These are phyloP conservation scores for Halcyon malimbica DNA, from an alignment of 2,113 vertebrate species.

Conservation along the genomic window DNA sequence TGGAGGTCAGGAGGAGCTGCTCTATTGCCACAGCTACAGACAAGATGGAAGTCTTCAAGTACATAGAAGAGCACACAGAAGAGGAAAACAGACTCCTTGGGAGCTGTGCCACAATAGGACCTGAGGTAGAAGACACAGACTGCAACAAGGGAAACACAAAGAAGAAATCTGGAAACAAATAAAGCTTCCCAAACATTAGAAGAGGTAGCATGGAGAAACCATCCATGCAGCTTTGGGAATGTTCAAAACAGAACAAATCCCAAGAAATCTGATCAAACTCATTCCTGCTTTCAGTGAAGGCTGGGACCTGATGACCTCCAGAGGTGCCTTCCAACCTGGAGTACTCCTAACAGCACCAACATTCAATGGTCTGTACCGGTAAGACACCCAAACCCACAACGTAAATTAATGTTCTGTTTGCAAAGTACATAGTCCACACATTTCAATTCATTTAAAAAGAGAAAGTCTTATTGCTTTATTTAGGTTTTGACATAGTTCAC, in stretches of 20 bases:
- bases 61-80: neutral
- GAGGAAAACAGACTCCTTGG: neutral
- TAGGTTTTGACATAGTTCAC: conserved; percentile 35
- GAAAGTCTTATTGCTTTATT: conserved; percentile 68
- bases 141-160: neutral
- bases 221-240: neutral
- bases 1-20: neutral
- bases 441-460: neutral
- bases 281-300: neutral
- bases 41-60: neutral
- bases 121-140: fast-evolving
- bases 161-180: neutral
- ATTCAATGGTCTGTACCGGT: neutral
- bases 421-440: neutral
- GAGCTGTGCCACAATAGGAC: neutral
- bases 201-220: neutral
- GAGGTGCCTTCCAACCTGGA: neutral
- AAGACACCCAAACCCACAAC: neutral
- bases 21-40: neutral
- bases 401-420: neutral
- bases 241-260: neutral
- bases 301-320: neutral
- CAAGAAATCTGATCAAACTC: neutral
- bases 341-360: neutral
- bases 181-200: neutral